These are phyloP conservation scores for Dryobota labecula DNA, from an alignment of 2,888 invertebrate species.

Conservation along the genomic window DNA sequence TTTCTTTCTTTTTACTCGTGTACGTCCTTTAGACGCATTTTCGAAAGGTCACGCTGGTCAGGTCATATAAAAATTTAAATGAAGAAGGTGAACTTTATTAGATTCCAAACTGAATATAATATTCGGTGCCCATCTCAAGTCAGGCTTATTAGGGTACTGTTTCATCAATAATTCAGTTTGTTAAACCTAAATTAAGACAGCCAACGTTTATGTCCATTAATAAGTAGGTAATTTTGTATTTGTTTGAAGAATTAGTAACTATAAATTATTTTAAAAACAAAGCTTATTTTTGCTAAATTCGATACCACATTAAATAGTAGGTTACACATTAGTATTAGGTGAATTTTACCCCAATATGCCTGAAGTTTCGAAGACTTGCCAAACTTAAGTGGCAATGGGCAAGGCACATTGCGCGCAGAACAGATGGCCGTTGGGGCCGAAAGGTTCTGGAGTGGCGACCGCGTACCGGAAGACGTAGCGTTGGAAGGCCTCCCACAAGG, in stretches of 20 bases:
- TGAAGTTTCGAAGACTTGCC: no score
- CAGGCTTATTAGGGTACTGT: constrained; percentile 31
- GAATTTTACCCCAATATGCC: neutral
- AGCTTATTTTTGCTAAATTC: neutral
- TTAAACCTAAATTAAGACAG: constrained; percentile 48
- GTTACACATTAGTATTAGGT: neutral
- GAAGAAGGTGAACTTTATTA: constrained; percentile 34
- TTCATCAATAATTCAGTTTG: constrained; percentile 54
- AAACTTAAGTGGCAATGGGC: no score
- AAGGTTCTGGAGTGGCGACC: no score
- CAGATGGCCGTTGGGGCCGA: no score
- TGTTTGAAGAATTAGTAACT: constrained; percentile 20
- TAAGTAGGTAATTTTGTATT: constrained; percentile 37
- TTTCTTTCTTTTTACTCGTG: constrained; percentile 29
- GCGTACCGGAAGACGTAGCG: no score
- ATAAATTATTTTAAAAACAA: constrained; percentile 9
- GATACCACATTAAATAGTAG: constrained; percentile 8
- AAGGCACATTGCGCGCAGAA: no score
- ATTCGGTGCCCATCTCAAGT: constrained; percentile 24
- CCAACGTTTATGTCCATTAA: constrained; percentile 23
- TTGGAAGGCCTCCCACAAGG: no score
- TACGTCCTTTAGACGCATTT: constrained; percentile 45
- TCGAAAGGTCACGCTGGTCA: constrained; percentile 33
- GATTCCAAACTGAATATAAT: constrained; percentile 35
- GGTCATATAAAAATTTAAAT: constrained; percentile 43